Conservation (phyloP, 2,797 vertebrate species). For the Pangasius larnaudii region DNA sequence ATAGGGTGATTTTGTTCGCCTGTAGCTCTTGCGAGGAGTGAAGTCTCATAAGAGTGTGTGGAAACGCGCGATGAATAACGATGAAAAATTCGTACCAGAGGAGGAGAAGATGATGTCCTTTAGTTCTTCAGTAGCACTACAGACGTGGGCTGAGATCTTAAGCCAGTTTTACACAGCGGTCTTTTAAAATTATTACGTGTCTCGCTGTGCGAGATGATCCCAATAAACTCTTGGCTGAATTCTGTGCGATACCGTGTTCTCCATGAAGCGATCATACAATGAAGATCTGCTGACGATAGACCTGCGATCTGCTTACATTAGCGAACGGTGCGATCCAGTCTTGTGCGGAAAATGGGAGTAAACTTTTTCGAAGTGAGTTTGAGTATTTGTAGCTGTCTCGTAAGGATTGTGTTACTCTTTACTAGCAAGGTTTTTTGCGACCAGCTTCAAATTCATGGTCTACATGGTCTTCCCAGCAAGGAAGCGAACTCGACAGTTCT, state of each 20-base stretch:
- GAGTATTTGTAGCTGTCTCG: background rate
- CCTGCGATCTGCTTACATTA: background rate
- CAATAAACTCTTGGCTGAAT: background rate
- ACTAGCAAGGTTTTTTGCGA: background rate
- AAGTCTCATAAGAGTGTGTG: conserved; percentile 4
- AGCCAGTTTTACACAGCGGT: background rate
- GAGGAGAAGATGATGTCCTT: background rate
- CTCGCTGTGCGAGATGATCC: background rate
- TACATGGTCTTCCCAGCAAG: background rate
- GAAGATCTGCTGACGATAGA: background rate
- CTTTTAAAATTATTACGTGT: background rate
- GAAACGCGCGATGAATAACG: conserved; percentile 8
- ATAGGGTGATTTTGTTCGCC: conserved; percentile 32
- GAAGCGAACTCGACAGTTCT: background rate
- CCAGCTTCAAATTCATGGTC: background rate
- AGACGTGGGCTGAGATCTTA: background rate
- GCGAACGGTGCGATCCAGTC: background rate
- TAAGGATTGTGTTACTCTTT: background rate
- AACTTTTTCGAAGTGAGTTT: background rate
- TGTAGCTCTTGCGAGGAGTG: background rate
- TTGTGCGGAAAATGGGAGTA: background rate
- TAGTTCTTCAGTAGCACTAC: background rate
- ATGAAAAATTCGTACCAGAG: conserved; percentile 9
- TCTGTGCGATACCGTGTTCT: background rate
- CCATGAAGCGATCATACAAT: background rate